Base-by-base conservation (phyloP, 2,113 vertebrate species). In the Phaethornis superciliosus region DNA sequence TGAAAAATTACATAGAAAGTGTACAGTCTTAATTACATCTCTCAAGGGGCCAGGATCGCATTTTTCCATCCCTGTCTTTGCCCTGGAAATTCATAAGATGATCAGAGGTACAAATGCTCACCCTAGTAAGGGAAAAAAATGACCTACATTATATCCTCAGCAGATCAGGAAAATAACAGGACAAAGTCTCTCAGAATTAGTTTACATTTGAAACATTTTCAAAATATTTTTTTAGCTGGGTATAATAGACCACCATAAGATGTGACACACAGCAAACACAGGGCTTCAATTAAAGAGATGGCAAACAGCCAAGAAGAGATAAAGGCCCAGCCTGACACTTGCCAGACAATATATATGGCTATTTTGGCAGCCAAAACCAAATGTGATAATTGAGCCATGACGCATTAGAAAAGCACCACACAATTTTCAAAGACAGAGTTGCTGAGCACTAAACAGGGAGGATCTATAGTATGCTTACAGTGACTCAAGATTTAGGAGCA, bases 261-360 rank as follows among this genome's bases (percentile, higher is more conserved):
- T 90, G 82, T 97, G 93, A 97, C 93, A 97, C 93, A 97, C 78
- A 96, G 95, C 95, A 97, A 97, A 97, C 87, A 96, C 89, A 95
- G 95, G 78, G 82, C 94, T 98, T 96, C 95, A 98, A 97, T 98
- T 96, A 96, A 96, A 96, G 93, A 97, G 88, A 93, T 98, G 97
- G 95, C 97, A 96, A 90, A 97, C 94, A 81, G 94, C 96, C 97
- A 98, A 89, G 40, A 89, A 85, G 84, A 96, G 97, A 98, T 93
- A 97, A 96, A 92, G 83, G 93, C 94, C 88, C 95, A 93, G 87
- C 68, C 85, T 97, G 91, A 97, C 96, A 96, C 95, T 96, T 90
- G 92, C 87, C 95, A 97, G 90, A 96, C 82, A 97, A 96, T 95
- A 97, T 92, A 98, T 94, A 97, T 80, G 87, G 94, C 79, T 96